Evolutionary conservation across 2,113 vertebrate genomes (phyloP).

Genomic region (Ovis aries): ARS-UI_Ramb_v3.0 NC_056069.1:41473501-41474000

Average conservation of each 20-base stretch:
- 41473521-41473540: neutral
- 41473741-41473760: neutral
- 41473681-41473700: neutral
- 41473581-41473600: neutral
- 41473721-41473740: neutral
- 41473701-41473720: neutral
- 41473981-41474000: neutral
- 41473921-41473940: neutral
- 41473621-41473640: neutral
- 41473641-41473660: neutral
- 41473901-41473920: neutral
- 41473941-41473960: neutral
- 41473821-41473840: neutral
- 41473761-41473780: neutral
- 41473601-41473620: neutral
- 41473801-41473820: neutral
- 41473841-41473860: neutral
- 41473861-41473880: neutral
- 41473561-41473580: neutral
- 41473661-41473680: neutral
- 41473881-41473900: neutral
- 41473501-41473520: neutral
- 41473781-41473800: neutral
- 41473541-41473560: neutral
- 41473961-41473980: neutral